A percentile compares a stretch with the other conserved stretches of the same genome.
phyloP scores from a whole-genome alignment of 2,113 vertebrate genomes.

The Dicerorhinus sumatrensis region DNA sequence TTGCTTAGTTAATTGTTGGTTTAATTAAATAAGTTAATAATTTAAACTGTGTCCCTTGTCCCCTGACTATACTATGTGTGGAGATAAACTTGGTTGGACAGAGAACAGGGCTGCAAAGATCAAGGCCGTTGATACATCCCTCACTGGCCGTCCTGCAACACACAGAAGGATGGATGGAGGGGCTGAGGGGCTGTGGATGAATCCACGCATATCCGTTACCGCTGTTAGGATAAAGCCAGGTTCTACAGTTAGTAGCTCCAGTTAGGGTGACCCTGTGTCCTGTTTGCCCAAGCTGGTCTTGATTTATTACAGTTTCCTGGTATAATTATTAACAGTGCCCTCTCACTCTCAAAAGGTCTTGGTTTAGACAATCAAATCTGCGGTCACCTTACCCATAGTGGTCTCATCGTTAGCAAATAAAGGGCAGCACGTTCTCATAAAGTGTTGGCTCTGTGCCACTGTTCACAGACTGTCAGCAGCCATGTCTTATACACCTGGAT shows the following conservation, averaged over 20 bases:
- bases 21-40: neutral
- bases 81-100: neutral
- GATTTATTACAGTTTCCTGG: neutral
- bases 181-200: neutral
- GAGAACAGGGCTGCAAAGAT: neutral
- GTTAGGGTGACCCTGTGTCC: neutral
- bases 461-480: neutral
- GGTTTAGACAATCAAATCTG: neutral
- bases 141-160: neutral
- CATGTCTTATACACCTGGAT: neutral
- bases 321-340: neutral
- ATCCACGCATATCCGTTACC: too few species aligned
- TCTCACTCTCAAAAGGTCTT: neutral
- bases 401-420: neutral
- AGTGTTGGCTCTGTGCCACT: neutral
- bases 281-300: neutral
- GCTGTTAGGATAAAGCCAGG: neutral
- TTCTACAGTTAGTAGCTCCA: neutral
- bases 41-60: neutral
- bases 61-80: neutral
- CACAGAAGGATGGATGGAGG: neutral
- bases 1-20: neutral
- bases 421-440: neutral
- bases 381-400: too few species aligned
- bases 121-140: neutral